Evolutionary conservation across 2,888 invertebrate species (phyloP), one percentile per base, ranked within the genome.

Genomic region (Caenorhabditis auriculariae): DNA sequence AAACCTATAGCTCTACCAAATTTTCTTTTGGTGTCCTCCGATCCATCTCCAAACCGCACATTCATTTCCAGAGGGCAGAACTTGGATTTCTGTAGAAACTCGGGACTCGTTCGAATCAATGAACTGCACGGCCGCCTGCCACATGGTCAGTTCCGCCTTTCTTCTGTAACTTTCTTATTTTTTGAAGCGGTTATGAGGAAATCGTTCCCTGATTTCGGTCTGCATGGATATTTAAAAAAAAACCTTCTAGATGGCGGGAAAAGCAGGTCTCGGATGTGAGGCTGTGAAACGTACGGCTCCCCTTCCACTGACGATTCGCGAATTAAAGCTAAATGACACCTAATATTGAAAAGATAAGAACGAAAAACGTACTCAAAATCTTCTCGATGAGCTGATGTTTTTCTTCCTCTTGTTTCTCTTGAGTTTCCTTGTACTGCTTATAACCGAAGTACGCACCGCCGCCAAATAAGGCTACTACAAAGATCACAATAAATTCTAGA

Each of bases 211-310:
- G n/a, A n/a, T n/a, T n/a, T n/a, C n/a, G n/a, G n/a, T n/a, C n/a
- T n/a, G n/a, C n/a, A n/a, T n/a, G n/a, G n/a, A n/a, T n/a, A 39
- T 39, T 7, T 6, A 39, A n/a, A 17, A 39, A 39, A 7, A 19
- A 19, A 65, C 65, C 65, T 51, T 27, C 58, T 61, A 62, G 89
- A 87, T 0, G 90, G 88, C 1, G 90, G 88, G 75, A 95, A 88
- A 39, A 95, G 86, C 82, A 91, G 90, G 81, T 95, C 94, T 51
- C 94, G 86, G 9, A 95, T 89, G 82, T 94, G 93, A 81, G 89
- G 91, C 37, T 94, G 89, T 12, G 93, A 90, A 74, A 93, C 58
- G 7, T 45, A 49, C n/a, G 53, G 54, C 23, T 54, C 46, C n/a
- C 57, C 58, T 6, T 54, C 48, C 12, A 48, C 57, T 6, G 47